Evolutionary conservation across 2,888 invertebrate species (phyloP).

Genomic region (Poecilobothrus nobilitatus): DNA sequence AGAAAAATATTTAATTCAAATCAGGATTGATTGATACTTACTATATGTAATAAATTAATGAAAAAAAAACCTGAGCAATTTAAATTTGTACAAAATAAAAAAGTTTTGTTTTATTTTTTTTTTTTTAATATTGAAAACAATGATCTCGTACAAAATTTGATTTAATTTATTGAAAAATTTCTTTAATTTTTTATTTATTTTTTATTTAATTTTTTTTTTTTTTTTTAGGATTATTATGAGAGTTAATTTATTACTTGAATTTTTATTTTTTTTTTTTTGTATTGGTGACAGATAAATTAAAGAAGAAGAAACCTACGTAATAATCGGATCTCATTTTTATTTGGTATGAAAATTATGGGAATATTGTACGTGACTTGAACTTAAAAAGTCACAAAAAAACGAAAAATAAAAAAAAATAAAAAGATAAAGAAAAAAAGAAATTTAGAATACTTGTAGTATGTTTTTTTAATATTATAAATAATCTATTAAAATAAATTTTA

Average conservation of each 20-base stretch:
- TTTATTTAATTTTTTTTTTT: not conserved
- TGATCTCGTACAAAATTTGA: too few species aligned
- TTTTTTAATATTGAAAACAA: too few species aligned
- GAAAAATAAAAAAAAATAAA: too few species aligned
- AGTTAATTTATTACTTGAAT: not conserved
- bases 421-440: not conserved
- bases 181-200: too few species aligned
- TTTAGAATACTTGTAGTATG: not conserved
- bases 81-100: too few species aligned
- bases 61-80: too few species aligned
- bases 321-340: not conserved
- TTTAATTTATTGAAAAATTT: too few species aligned
- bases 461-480: not conserved
- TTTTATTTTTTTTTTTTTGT: not conserved
- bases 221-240: not conserved
- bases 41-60: too few species aligned
- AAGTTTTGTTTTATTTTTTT: too few species aligned
- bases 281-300: not conserved
- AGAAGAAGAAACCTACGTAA: not conserved
- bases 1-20: too few species aligned
- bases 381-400: too few species aligned
- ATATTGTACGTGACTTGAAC: constrained; percentile 1
- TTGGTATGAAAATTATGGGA: not conserved
- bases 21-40: too few species aligned
- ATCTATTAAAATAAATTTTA: not conserved